Percentiles rank a stretch among this genome's conserved stretches.
Evolutionary conservation across 2,888 invertebrate species (phyloP).

Genomic region (Odontothrips loti): DNA sequence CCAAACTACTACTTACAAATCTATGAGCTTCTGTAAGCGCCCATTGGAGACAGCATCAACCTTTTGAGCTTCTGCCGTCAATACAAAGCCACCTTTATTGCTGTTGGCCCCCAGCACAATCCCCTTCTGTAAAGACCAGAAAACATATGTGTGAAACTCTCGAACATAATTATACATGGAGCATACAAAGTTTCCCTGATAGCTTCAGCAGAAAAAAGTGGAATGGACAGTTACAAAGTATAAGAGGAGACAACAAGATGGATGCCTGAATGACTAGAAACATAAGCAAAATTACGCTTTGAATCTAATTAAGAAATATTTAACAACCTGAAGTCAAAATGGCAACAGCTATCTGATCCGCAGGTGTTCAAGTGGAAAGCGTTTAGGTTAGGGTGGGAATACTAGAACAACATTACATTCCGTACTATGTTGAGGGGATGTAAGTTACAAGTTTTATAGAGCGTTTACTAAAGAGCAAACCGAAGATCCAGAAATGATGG

Average conservation of each 20-base stretch:
- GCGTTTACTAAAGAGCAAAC: too few relatives aligned
- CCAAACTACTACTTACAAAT: neutral
- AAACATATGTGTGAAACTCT: neutral
- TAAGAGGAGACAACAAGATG: neutral
- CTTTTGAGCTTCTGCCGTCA: slow-evolving; percentile 2
- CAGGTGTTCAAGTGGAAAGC: neutral
- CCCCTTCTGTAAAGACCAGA: slow-evolving; percentile 1
- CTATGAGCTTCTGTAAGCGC: slow-evolving; percentile 6
- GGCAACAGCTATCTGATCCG: neutral
- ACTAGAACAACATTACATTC: neutral
- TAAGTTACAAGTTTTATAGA: too few relatives aligned
- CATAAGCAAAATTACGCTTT: neutral
- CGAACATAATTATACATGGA: neutral
- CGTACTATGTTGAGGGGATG: too few relatives aligned
- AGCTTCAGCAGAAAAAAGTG: neutral
- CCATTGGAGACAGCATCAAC: slow-evolving; percentile 9
- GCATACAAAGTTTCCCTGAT: neutral
- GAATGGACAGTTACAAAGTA: neutral
- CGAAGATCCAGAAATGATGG: too few relatives aligned
- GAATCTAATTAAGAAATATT: neutral
- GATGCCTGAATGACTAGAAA: neutral
- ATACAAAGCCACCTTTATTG: slow-evolving; percentile 12
- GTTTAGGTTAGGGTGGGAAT: neutral
- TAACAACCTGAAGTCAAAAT: neutral
- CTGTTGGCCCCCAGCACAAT: slow-evolving; percentile 12